Conservation (phyloP, 2,113 vertebrate genomes). For the Apus apus region DNA sequence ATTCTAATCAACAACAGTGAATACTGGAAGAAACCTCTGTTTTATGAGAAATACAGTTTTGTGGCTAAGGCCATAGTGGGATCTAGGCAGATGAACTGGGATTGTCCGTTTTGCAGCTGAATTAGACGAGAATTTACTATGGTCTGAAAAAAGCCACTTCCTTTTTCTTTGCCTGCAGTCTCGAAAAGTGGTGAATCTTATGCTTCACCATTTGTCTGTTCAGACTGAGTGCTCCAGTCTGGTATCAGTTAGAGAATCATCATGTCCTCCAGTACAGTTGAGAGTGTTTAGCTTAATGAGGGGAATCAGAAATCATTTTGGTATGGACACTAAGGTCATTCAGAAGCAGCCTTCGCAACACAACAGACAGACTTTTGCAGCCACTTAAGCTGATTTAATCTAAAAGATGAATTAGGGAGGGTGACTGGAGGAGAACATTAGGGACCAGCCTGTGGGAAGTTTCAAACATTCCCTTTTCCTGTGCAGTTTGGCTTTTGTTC, state of each 20-base stretch:
- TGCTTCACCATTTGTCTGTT: background rate
- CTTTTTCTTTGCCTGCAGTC: background rate
- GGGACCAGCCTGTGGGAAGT: background rate
- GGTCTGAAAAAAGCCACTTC: background rate
- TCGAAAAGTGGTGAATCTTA: background rate
- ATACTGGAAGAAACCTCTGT: background rate
- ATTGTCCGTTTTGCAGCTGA: background rate
- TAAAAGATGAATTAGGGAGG: background rate
- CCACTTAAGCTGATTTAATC: background rate
- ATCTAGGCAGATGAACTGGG: background rate
- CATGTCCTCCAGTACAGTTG: background rate
- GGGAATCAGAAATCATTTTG: background rate
- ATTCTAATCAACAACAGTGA: background rate
- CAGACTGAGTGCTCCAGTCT: background rate
- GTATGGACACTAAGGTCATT: background rate
- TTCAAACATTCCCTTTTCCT: background rate
- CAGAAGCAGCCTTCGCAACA: background rate
- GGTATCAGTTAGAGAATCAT: background rate
- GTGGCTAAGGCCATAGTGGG: background rate
- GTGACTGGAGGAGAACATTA: rapidly evolving
- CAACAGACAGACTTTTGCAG: background rate
- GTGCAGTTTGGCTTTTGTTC: background rate
- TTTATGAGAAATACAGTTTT: background rate
- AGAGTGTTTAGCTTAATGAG: background rate
- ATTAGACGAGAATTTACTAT: background rate